Evolutionary conservation across 2,888 invertebrate genomes (phyloP), one percentile per base, ranked within the genome.

Genomic region (Spisula subtruncata): DNA sequence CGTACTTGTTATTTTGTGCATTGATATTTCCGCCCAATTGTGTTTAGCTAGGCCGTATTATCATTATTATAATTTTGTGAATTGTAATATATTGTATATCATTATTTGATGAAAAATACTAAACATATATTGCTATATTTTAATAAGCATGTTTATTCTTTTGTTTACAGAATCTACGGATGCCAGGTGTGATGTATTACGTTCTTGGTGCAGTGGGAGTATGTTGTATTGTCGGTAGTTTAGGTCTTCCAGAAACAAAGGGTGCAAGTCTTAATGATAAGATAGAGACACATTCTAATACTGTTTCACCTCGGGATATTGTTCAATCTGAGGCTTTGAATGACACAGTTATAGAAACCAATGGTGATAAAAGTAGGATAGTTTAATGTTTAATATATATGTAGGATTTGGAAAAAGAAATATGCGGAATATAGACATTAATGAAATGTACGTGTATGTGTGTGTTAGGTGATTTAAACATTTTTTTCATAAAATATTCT

Each of bases 181-280:
- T 41, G 16, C 85, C 85, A 2, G 84, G 84, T 10, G 35, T 84
- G 66, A 60, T 84, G 84, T 84, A 84, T 16, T 75, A 84, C 25
- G 46, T 60, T 29, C 48, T 56, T 18, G 84, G 60, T 18, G 84
- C 35, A 8, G 75, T 71, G 20, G 56, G 60, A 46, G 46, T 46
- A 5, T n/a, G 66, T 5, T 84, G 84, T 71, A 25, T 75, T 20
- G 32, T 84, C 14, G 84, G 84, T 20, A 46, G 46, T 29, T 29
- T 71, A 10, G 75, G 75, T 25, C 84, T 84, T 29, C 84, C 71
- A 29, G 84, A 84, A 35, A 84, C 84, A 14, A 84, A 66, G 71
- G 32, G 51, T 25, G 75, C 75, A 46, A 48, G 66, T 46, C 29
- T 84, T 6, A 32, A 16, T 14, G 84, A 84, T n/a, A 84, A 84